Evolutionary conservation across 2,113 vertebrate genomes (phyloP).

Genomic region (Eclectus roratus): DNA sequence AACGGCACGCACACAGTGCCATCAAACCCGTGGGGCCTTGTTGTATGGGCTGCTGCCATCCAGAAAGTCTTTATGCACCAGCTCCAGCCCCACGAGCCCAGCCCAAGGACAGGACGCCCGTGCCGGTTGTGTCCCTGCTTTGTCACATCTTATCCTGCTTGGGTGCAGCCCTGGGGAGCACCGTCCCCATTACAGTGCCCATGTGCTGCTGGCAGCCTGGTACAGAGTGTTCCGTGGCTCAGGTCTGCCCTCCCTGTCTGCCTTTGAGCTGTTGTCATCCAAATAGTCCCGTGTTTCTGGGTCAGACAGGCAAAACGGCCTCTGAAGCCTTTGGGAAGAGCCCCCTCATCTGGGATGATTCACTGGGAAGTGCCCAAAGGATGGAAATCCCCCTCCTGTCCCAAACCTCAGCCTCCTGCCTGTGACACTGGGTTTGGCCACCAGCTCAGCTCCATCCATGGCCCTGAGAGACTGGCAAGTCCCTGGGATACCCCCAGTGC

Average conservation of each 20-base stretch:
- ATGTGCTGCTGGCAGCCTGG: fast-evolving
- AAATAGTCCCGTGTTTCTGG: neutral
- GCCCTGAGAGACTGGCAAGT: neutral
- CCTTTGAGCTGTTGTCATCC: neutral
- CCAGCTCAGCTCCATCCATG: fast-evolving
- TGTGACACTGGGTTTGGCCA: fast-evolving
- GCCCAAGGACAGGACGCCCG: neutral
- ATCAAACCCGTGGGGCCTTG: neutral
- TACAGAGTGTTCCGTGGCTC: neutral
- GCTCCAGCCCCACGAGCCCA: neutral
- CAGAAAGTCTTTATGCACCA: neutral
- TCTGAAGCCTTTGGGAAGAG: neutral
- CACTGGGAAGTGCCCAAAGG: neutral
- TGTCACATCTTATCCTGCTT: neutral
- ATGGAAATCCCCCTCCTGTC: neutral
- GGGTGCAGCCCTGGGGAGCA: neutral
- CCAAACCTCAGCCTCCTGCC: neutral
- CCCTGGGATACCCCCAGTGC: fast-evolving
- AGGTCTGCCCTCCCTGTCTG: neutral
- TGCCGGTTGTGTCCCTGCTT: neutral
- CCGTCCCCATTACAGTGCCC: fast-evolving
- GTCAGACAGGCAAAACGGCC: neutral
- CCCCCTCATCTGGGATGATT: neutral
- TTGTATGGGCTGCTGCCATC: fast-evolving
- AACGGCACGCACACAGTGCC: fast-evolving